A percentile compares a stretch with the other conserved stretches of the same genome.
These are phyloP conservation scores for Sigmodon hispidus DNA, from an alignment of 2,113 vertebrate genomes.

Conservation along the genomic window DNA sequence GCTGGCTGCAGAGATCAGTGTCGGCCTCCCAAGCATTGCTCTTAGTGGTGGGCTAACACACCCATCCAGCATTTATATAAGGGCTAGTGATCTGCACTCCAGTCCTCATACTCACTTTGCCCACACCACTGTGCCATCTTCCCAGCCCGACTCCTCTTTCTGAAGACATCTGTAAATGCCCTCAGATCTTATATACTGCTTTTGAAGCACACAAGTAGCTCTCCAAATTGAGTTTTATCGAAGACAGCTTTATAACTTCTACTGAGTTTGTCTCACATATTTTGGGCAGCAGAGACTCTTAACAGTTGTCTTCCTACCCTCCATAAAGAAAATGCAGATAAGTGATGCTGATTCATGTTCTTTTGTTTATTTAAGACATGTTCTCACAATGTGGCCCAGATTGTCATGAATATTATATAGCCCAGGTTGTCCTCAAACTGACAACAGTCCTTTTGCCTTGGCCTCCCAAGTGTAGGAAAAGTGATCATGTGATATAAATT, in stretches of 20 bases:
- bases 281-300: neutral
- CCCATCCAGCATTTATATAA: neutral
- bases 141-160: neutral
- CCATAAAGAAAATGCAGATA: neutral
- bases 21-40: neutral
- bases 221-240: neutral
- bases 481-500: neutral
- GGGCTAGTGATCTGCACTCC: fast-evolving
- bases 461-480: neutral
- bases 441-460: neutral
- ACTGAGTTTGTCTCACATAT: neutral
- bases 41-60: no score
- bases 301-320: neutral
- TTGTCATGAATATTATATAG: neutral
- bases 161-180: neutral
- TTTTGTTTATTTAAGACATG: neutral
- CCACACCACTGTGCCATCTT: neutral
- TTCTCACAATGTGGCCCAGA: neutral
- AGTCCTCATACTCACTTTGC: neutral
- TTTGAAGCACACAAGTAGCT: neutral
- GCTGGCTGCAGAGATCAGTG: neutral
- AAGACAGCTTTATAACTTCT: neutral
- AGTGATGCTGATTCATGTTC: neutral
- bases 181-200: neutral
- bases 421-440: neutral